Conservation (phyloP, 2,797 vertebrate genomes). For the Astyanax mexicanus region DNA sequence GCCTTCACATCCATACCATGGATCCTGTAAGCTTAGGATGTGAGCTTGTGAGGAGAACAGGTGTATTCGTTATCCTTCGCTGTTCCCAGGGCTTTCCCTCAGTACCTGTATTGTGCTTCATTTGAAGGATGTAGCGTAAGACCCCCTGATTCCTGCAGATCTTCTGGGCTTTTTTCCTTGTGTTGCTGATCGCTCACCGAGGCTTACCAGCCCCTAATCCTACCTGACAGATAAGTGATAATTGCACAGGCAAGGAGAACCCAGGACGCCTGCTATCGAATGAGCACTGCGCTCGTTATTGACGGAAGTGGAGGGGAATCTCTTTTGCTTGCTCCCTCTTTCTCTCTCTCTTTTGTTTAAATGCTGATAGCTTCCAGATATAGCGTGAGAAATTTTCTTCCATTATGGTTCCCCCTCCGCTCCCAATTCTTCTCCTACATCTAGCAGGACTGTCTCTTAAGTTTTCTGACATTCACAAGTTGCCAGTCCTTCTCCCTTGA, state of each 20-base stretch:
- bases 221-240: conserved; percentile 78
- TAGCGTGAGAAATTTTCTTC: conserved; percentile 67
- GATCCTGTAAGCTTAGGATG: conserved; percentile 62
- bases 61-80: conserved; percentile 67
- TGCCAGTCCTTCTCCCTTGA: conserved; percentile 2
- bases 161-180: conserved; percentile 53
- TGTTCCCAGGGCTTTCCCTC: conserved; percentile 58
- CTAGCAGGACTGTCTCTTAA: neutral
- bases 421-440: no score
- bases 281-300: conserved; percentile 60
- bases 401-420: neutral
- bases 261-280: conserved; percentile 70
- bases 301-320: conserved; percentile 56
- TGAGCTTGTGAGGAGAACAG: conserved; percentile 63
- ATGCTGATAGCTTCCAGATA: conserved; percentile 46
- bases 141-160: conserved; percentile 62
- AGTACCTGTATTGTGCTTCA: conserved; percentile 41
- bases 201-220: conserved; percentile 73
- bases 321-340: conserved; percentile 47
- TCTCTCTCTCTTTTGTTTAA: conserved; percentile 56
- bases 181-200: conserved; percentile 66
- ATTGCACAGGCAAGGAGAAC: conserved; percentile 69
- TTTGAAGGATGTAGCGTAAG: conserved; percentile 58
- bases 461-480: neutral
- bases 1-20: conserved; percentile 60